Base-by-base conservation (phyloP, 2,113 vertebrate genomes). In the Cricetomys ansorgei region DNA sequence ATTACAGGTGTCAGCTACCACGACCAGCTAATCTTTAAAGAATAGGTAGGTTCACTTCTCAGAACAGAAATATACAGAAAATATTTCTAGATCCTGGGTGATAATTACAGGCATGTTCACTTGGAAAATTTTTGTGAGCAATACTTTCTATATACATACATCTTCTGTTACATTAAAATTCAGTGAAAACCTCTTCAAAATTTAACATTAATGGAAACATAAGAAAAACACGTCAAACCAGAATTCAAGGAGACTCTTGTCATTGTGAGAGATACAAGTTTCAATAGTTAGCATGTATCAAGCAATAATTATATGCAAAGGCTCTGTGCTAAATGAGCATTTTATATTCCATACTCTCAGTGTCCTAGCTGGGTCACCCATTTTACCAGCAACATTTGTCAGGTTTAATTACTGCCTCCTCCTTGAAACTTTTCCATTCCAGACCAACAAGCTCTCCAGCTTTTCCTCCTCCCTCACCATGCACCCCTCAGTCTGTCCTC, bases 61-160 rank as follows among this genome's bases (percentile, higher is more conserved):
- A 96, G 83, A 92, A 96, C 55, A 96, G 45, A 96, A 93, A 94
- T 77, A 91, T 34, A 95, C 23, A 93, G 59, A 89, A 97, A 94
- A 89, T 55, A 23, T 93, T 76, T 96, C 59, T 94, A 81, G 94
- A 91, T 88, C 57, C 79, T 50, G 92, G 48, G 91, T 94, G 48
- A 34, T 85, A 43, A 81, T 91, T 94, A 94, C 31, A 45, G 40
- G 29, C 88, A 27, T 93, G 40, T 81, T 80, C 43, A 80, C 76
- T 77, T 88, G 59, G 67, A 94, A 94, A 96, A 93, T 53, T 69
- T 65, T 90, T 75, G 72, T 76, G 64, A 84, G 27, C 37, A 64
- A n/a, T 55, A 40, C 64, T 55, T 79, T 81, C 45, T 29, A 34
- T 59, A 48, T 57, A 70, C 37, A 6, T 91, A 8, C 9, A 62